Conservation (phyloP, 2,113 vertebrate genomes). For the Phasianus colchicus region DNA sequence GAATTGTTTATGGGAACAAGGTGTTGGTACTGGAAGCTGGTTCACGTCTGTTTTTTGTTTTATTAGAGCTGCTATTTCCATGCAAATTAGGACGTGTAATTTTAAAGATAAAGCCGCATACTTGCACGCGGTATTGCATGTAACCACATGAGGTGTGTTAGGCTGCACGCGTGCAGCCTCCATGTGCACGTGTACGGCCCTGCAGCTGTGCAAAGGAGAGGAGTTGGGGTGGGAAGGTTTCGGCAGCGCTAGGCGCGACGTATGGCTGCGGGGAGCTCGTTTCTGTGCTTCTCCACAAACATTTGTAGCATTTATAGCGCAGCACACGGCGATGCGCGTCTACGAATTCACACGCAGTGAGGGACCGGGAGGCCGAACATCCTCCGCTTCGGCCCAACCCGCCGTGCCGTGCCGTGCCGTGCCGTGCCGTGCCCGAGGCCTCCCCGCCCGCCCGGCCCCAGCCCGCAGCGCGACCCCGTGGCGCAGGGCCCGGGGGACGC, state of each 20-base stretch:
- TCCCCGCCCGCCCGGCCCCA: no score
- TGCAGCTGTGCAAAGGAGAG: not conserved
- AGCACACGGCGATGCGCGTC: not conserved
- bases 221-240: not conserved
- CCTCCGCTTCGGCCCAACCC: slow-evolving; percentile 27
- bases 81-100: slow-evolving; percentile 70
- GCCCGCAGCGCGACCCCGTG: no score
- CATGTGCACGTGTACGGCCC: not conserved
- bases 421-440: no score
- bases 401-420: no score
- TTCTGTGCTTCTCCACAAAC: not conserved
- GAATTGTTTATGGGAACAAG: slow-evolving; percentile 76
- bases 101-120: slow-evolving; percentile 67
- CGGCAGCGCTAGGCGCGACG: not conserved
- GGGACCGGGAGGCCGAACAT: not conserved
- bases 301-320: not conserved
- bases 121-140: slow-evolving; percentile 36
- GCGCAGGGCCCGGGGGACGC: no score
- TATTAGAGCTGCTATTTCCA: slow-evolving; percentile 71
- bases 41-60: slow-evolving; percentile 76
- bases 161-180: not conserved
- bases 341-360: not conserved
- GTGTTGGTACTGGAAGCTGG: slow-evolving; percentile 73
- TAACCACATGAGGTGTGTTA: slow-evolving; percentile 1
- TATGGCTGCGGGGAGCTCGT: not conserved